Evolutionary conservation across 2,113 vertebrate genomes (phyloP).

Genomic region (Oncorhynchus kisutch): DNA sequence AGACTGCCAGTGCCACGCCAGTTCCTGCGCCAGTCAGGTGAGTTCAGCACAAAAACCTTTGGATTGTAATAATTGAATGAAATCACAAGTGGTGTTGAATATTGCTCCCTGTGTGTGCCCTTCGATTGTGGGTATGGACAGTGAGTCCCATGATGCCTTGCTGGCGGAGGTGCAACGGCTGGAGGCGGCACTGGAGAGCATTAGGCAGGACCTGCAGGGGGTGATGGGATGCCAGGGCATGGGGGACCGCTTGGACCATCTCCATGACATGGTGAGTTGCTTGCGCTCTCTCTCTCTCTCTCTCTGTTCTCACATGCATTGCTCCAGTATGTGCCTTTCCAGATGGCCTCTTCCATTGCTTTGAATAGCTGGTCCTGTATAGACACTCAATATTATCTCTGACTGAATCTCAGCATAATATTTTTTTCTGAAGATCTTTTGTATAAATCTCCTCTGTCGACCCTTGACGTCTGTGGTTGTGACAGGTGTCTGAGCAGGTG

Average conservation of each 20-base stretch:
- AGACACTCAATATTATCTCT: no score
- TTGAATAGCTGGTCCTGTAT: no score
- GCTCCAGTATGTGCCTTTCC: no score
- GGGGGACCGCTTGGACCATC: slow-evolving; percentile 62
- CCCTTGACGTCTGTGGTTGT: background rate
- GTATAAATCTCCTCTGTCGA: no score
- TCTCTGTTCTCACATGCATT: background rate
- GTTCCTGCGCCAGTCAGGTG: slow-evolving; percentile 68
- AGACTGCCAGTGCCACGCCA: slow-evolving; percentile 24
- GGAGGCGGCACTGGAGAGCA: slow-evolving; percentile 69
- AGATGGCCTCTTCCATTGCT: no score
- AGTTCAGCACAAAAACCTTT: background rate
- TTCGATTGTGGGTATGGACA: slow-evolving; percentile 48
- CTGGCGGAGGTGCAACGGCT: slow-evolving; percentile 70
- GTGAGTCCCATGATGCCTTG: slow-evolving; percentile 65
- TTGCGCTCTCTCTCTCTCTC: no score
- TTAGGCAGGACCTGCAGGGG: slow-evolving; percentile 68
- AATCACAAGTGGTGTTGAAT: background rate
- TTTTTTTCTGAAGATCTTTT: no score
- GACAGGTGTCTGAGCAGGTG: slow-evolving; percentile 60
- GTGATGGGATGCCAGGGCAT: slow-evolving; percentile 43
- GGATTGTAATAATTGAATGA: background rate
- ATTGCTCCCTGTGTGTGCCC: background rate
- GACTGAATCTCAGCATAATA: no score
- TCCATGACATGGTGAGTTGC: slow-evolving; percentile 45